Conservation (phyloP, 2,888 invertebrate genomes). For the Agrenia bidenticulata region DNA sequence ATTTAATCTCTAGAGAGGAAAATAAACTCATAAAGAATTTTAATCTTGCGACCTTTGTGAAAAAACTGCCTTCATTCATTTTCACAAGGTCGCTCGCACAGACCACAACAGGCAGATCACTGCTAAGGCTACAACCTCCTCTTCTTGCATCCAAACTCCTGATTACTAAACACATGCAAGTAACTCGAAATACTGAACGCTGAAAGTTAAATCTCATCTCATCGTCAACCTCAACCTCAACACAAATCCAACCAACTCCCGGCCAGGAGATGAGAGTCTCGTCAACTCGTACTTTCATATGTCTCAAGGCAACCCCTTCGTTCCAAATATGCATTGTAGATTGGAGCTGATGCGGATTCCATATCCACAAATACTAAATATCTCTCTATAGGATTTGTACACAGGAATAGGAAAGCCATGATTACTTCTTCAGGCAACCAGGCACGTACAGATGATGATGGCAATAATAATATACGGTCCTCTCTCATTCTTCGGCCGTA, state of each 20-base stretch:
- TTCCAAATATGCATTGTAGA: no score
- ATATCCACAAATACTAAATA: no score
- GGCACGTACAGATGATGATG: no score
- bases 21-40: constrained; percentile 2
- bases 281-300: background rate
- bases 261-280: background rate
- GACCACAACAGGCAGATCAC: background rate
- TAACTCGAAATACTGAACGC: background rate
- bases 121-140: background rate
- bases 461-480: no score
- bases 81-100: constrained; percentile 13
- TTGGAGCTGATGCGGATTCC: no score
- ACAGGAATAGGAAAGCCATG: no score
- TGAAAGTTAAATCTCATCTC: constrained; percentile 19
- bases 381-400: no score
- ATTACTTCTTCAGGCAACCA: no score
- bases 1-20: no score
- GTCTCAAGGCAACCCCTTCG: background rate
- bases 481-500: no score
- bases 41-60: constrained; percentile 18
- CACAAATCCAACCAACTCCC: background rate
- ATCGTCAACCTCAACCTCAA: constrained; percentile 15
- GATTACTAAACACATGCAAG: constrained; percentile 15
- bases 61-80: constrained; percentile 9
- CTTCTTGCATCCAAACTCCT: background rate